Conservation (phyloP, 1,140 invertebrate genomes). For the Eriocheir sinensis region DNA sequence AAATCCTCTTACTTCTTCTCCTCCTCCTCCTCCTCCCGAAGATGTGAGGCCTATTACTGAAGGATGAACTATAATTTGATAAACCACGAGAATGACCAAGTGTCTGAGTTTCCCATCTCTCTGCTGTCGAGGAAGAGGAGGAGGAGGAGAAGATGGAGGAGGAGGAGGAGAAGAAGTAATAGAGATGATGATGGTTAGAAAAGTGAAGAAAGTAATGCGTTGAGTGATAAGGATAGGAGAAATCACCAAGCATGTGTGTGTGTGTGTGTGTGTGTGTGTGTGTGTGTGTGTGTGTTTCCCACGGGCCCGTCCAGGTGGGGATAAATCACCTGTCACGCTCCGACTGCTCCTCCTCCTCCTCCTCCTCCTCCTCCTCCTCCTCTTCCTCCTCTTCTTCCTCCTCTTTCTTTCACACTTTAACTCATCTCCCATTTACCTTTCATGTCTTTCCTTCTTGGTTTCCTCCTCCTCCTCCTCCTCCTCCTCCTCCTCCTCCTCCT, state of each 20-base stretch:
- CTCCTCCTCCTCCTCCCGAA: neutral
- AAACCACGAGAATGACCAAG: neutral
- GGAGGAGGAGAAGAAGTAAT: neutral
- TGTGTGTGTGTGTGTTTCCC: slow-evolving; percentile 35
- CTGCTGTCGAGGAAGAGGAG: too few relatives aligned
- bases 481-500: neutral
- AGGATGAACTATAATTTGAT: neutral
- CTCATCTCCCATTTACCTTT: neutral
- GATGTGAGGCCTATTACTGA: neutral
- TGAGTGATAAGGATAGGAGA: neutral
- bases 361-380: slow-evolving; percentile 25
- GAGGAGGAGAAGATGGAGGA: neutral
- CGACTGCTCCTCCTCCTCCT: slow-evolving; percentile 31
- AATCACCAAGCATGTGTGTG: neutral
- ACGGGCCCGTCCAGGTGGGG: neutral
- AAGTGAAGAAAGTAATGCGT: neutral
- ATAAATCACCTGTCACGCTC: slow-evolving; percentile 2
- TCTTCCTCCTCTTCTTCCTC: neutral
- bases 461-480: neutral
- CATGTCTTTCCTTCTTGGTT: neutral
- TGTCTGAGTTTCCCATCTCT: too few relatives aligned
- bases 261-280: slow-evolving; percentile 23
- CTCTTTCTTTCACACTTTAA: neutral
- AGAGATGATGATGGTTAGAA: neutral
- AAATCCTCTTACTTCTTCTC: slow-evolving; percentile 16